Evolutionary conservation across 2,113 vertebrate species (phyloP), one percentile per base, ranked within the genome.

Genomic region (Platichthys flesus): DNA sequence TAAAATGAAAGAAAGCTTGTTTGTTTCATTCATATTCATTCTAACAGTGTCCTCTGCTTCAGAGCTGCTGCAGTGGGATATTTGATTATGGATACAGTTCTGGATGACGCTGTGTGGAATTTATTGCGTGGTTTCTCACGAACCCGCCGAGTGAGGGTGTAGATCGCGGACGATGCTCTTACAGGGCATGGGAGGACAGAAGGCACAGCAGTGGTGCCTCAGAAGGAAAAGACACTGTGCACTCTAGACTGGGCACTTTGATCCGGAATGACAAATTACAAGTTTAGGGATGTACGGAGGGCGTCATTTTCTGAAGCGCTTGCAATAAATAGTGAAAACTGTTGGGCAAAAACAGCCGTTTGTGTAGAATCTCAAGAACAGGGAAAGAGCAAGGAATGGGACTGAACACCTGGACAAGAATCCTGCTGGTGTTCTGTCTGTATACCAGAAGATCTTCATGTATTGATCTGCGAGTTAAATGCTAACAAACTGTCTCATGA

Each of bases 251-350:
- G 91, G 85, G 83, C 82, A 79, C 83, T 78, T 82, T 84, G 58
- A 78, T 81, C 74, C 90, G 85, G 86, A 92, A 92, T 86, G 88
- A 89, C 87, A 83, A 85, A 88, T 88, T 78, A 79, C 62, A 81
- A 78, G 59, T 88, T 83, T 24, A 74, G 81, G 79, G 78, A 72
- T 77, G 68, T 64, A 71, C 77, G 83, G 58, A 77, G 82, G 84
- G 79, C 57, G 67, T 89, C 80, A 61, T 81, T 66, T 81, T 82
- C 67, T 85, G 65, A 84, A 89, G 87, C 83, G 42, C 68, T 84
- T 86, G 78, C 86, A 92, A 94, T 94, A 94, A 94, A 92, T 94
- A 92, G 79, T 88, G 75, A 85, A 80, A 85, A 84, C 76, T 60
- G 71, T 81, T 61, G 85, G 81, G 77, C 26, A 71, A 80, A 75